Base-by-base conservation (phyloP, 2,113 vertebrate genomes). In the Mellivora capensis region DNA sequence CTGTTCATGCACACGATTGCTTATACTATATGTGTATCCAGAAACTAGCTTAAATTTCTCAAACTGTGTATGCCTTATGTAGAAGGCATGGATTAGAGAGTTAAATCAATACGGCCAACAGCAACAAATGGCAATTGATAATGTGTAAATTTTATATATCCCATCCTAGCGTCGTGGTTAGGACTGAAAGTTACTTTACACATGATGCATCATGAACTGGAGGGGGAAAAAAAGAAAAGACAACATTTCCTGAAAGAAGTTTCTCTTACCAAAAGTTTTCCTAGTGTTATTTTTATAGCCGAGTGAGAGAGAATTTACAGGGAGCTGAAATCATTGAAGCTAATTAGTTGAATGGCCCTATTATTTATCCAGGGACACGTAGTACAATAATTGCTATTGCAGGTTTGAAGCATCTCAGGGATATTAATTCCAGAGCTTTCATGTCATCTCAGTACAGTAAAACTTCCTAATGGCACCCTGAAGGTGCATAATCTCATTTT, bases 351-450 rank as follows among this genome's bases (percentile, higher is more conserved):
- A 99, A 99, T 99, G 99, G 99, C 98, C 98, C 99, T 99, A 99
- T 99, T 99, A 99, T 99, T 99, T 99, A 99, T 99, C 99, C 99
- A 99, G 99, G 99, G 99, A 99, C 99, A 99, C 98, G 97, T 98
- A 99, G 98, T 98, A 99, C 99, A 99, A 99, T 99, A 99, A 99
- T 99, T 99, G 99, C 99, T 99, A 99, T 99, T 99, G 99, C 99
- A 98, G 99, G 99, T 99, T 99, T 98, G 98, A 98, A 99, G 98
- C 99, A 98, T 99, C 99, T 99, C 99, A 98, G 99, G 99, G 99
- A 99, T 99, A 99, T 99, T 99, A 99, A 99, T 99, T 99, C 99
- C 99, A 99, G 99, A 99, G 99, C 98, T 99, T 98, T 99, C 99
- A 98, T 99, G 99, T 98, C 99, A 99, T 99, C 99, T 99, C 99